Percentiles rank a stretch among this genome's conserved stretches.
Conservation (phyloP, 2,888 invertebrate species). For the Eupithecia insigniata region DNA sequence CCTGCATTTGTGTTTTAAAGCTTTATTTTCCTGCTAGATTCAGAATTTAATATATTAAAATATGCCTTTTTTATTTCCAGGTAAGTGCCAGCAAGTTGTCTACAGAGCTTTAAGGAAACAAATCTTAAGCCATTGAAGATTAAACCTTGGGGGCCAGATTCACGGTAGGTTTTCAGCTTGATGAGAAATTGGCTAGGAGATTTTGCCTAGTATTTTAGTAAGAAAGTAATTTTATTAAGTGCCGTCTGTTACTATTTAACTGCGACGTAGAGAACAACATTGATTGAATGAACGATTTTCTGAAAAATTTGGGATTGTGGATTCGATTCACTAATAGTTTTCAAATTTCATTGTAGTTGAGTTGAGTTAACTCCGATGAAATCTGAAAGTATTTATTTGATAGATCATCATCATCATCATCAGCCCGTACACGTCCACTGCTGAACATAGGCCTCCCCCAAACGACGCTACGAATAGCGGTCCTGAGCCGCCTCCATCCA, state of each 20-base stretch:
- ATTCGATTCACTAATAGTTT: too few species aligned
- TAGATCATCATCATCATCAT: too few species aligned
- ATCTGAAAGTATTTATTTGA: too few species aligned
- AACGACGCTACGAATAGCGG: too few species aligned
- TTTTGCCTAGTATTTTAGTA: neutral
- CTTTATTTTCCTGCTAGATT: neutral
- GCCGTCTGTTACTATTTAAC: neutral
- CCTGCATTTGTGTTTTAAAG: neutral
- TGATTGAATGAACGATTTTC: too few species aligned
- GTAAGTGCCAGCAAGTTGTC: slow-evolving; percentile 39
- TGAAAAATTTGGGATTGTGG: neutral
- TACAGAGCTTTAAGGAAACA: slow-evolving; percentile 5
- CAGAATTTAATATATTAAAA: neutral
- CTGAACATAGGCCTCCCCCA: too few species aligned
- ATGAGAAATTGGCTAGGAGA: neutral
- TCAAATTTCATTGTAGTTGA: too few species aligned
- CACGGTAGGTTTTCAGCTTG: slow-evolving; percentile 11
- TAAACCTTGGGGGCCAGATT: neutral
- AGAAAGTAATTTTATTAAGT: neutral
- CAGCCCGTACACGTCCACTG: too few species aligned
- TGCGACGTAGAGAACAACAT: neutral
- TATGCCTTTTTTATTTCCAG: slow-evolving; percentile 40
- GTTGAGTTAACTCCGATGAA: too few species aligned
- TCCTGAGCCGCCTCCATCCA: too few species aligned
- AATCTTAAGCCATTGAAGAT: slow-evolving; percentile 9